Base-by-base conservation (phyloP, 2,113 vertebrate species). In the Prionailurus bengalensis region DNA sequence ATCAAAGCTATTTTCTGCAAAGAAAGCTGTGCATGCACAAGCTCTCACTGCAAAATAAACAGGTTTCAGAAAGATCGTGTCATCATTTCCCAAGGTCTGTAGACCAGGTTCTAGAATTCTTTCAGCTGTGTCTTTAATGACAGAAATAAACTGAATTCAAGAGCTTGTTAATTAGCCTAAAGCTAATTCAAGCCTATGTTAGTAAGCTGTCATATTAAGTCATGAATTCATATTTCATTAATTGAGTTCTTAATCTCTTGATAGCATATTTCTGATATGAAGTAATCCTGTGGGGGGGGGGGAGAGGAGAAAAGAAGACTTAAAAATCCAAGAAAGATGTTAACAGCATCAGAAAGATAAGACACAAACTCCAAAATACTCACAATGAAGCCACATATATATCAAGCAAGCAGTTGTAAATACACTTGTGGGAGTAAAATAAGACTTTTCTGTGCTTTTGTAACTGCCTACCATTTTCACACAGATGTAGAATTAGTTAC, bases 121-220 rank as follows among this genome's bases (percentile, higher is more conserved):
- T 65, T 79, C 65, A 92, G 83, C 39, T 58, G 7, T 31, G 5
- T 83, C 91, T 53, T 88, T 85, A 94, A 29, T 48, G 13, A 92
- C 61, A 9, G 23, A 97, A 86, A 83, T 71, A 97, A 92, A 90
- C 39, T 71, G 78, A 95, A 71, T 92, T 96, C 48, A 84, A 92
- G 92, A 88, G 10, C 51, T 80, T 88, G 25, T 61, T 82, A 48
- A 78, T 31, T 78, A 78, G 27, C 74, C 74, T 78, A 48, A 78
- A 78, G 27, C 74, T 79, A 95, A 93, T 7, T 66, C 70, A 91
- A 91, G 84, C 13, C 84, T 95, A 23, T 25, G 92, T 87, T 90
- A 89, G 39, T 90, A 83, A 81, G 29, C 27, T 91, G 65, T 85
- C 27, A 27, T 31, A 78, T 23, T 82, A 79, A 90, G 17, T 93